A percentile compares a stretch with the other conserved stretches of the same genome.
phyloP scores from a whole-genome alignment of 2,888 invertebrate genomes.

The Hartigia nigra region DNA sequence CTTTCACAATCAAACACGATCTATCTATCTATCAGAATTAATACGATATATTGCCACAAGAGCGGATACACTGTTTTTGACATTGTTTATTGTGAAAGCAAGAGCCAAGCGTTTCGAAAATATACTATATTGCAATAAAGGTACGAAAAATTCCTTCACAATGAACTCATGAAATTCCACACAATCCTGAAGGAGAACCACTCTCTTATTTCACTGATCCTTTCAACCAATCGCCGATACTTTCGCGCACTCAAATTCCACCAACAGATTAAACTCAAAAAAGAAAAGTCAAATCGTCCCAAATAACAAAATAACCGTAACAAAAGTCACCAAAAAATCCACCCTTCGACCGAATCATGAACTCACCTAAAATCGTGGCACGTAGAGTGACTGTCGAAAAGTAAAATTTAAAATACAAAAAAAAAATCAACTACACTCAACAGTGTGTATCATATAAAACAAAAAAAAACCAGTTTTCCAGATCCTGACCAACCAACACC shows the following conservation, averaged over 20 bases:
- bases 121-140: background rate
- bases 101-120: background rate
- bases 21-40: background rate
- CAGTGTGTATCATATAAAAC: too few relatives aligned
- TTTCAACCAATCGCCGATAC: background rate
- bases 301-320: background rate
- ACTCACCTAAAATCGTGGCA: background rate
- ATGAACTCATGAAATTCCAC: conserved; percentile 25
- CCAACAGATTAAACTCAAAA: background rate
- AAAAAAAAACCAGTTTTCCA: too few relatives aligned
- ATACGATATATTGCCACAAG: background rate
- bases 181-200: conserved; percentile 12
- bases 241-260: too few relatives aligned
- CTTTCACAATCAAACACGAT: background rate
- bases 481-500: background rate
- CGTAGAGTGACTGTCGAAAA: background rate
- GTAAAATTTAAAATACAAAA: background rate
- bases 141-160: conserved; percentile 15
- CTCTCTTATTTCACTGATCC: background rate
- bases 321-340: background rate
- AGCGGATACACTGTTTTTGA: background rate
- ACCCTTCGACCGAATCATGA: background rate
- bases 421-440: background rate
- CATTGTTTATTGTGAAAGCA: background rate
- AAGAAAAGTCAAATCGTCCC: too few relatives aligned